Base-by-base conservation (phyloP, 2,113 vertebrate genomes). In the Corythoichthys haematopterus region DNA sequence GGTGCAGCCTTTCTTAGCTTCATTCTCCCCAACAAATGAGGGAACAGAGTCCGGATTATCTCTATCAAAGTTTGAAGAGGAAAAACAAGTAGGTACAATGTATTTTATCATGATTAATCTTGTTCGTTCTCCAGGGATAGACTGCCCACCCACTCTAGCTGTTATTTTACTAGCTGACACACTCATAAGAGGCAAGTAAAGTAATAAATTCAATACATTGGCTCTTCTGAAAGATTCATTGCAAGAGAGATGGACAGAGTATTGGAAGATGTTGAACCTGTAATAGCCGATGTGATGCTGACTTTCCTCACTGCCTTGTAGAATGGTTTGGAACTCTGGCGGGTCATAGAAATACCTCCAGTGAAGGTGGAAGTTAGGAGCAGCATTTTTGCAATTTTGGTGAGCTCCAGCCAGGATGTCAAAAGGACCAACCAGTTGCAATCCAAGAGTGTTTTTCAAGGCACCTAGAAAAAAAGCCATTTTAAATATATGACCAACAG, bases 331-430 rank as follows among this genome's bases (percentile, higher is more conserved):
- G 76, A 98, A 95, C 88, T 99, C 97, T 7, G 97, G 97, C 2
- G 97, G 97, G 85, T 99, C 97, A 64, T 97, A 98, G 76, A 94
- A 97, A 87, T 95, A 94, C 71, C 97, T 92, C 95, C 96, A 98
- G 71, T 98, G 97, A 81, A 98, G 92, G 75, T 87, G 90, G 84
- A 93, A 95, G 84, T 96, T 93, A 11, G 92, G 81, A 47, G 89
- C 77, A 71, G 87, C 71, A 53, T 91, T 90, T 63, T 86, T 90
- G 20, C 85, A 79, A 55, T 69, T 83, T 89, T 90, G 94, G 71
- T 98, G 93, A 84, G 91, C 96, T 80, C 94, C 94, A 36, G 93
- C 91, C 70, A 99, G 90, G 78, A 99, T 88, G 80, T 99, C 96
- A 84, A 94, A 99, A 0, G 97, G 97, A 58, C 97, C 97, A 76